Evolutionary conservation across 2,797 vertebrate genomes (phyloP).

Genomic region (Luscinia luscinia): DNA sequence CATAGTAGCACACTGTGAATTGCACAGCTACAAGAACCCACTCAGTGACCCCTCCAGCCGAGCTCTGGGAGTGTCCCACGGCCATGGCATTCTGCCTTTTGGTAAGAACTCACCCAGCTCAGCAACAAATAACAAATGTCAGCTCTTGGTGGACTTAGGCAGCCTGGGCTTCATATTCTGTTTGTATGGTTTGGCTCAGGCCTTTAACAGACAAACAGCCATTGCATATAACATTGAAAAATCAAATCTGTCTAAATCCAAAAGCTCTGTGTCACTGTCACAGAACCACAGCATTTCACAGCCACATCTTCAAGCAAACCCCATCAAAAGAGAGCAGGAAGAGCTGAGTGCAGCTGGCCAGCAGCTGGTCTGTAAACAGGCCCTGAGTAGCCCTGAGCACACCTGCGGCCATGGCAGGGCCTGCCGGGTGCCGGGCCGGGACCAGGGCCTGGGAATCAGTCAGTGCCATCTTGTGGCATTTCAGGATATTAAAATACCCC

Average conservation of each 20-base stretch:
- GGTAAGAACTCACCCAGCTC: not conserved
- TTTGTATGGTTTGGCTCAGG: not conserved
- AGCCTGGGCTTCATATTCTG: not conserved
- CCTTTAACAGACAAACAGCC: not conserved
- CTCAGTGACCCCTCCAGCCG: not conserved
- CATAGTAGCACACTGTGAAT: accelerated
- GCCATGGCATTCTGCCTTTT: not conserved
- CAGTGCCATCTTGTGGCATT: constrained; percentile 55
- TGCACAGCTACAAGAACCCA: accelerated
- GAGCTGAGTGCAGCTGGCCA: not conserved
- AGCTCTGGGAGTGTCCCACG: accelerated
- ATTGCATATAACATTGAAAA: not conserved
- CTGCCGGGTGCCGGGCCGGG: not conserved
- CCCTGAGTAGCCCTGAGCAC: not conserved
- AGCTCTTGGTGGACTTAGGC: not conserved
- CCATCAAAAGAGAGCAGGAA: accelerated
- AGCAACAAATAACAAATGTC: not conserved
- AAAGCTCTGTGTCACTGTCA: not conserved
- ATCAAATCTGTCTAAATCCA: not conserved
- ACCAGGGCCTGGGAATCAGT: not conserved
- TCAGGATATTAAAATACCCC: not conserved
- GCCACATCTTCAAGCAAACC: not conserved
- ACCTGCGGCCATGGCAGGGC: not conserved
- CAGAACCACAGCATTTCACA: not conserved
- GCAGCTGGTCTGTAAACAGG: too few species aligned